Evolutionary conservation across 2,888 invertebrate genomes (phyloP).

Genomic region (Malachius bipustulatus): DNA sequence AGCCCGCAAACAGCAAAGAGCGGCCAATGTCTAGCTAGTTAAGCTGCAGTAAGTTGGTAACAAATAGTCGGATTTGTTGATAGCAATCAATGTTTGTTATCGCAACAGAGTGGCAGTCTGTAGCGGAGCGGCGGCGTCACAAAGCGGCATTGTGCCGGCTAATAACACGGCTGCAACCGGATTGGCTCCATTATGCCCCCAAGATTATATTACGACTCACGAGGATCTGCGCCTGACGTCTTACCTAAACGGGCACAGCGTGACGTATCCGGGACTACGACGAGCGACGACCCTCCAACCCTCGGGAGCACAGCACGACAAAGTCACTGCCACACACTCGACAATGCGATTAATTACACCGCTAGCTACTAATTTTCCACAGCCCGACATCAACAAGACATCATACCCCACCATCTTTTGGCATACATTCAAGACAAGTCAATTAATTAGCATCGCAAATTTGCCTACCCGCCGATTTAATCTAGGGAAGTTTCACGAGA

Average conservation of each 20-base stretch:
- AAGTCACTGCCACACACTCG: background rate
- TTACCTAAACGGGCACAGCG: conserved; percentile 30
- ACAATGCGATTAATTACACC: conserved; percentile 2
- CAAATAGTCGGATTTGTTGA: conserved; percentile 29
- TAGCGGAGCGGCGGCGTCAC: conserved; percentile 23
- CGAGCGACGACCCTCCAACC: too few relatives aligned
- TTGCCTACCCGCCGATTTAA: too few relatives aligned
- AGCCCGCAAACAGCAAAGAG: too few relatives aligned
- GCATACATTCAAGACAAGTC: too few relatives aligned
- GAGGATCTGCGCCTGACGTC: conserved; percentile 36
- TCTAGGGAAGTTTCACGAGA: too few relatives aligned
- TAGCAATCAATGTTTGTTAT: conserved; percentile 33
- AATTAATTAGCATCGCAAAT: too few relatives aligned
- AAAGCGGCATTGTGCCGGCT: conserved; percentile 30
- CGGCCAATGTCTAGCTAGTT: too few relatives aligned
- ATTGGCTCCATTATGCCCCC: conserved; percentile 36
- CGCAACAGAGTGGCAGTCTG: conserved; percentile 20
- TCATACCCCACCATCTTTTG: too few relatives aligned
- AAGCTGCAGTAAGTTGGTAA: too few relatives aligned
- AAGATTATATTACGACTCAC: conserved; percentile 35
- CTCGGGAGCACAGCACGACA: too few relatives aligned
- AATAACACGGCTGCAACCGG: conserved; percentile 31
- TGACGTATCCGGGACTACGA: conserved; percentile 24
- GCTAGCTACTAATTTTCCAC: too few relatives aligned
- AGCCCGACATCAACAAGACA: too few relatives aligned